Base-by-base conservation (phyloP, 2,113 vertebrate genomes). In the Caloenas nicobarica region DNA sequence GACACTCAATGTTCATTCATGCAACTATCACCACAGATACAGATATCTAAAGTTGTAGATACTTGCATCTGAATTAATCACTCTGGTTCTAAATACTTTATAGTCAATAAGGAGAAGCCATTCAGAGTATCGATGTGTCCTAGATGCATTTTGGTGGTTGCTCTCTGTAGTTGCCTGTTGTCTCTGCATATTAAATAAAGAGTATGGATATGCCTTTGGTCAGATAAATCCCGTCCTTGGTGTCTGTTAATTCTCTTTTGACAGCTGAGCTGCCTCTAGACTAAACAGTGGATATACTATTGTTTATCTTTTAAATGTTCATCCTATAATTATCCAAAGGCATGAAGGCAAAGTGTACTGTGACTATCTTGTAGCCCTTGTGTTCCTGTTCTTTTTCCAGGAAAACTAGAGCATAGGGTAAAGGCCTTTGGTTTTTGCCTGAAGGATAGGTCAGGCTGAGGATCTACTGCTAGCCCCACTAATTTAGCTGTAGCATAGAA, bases 41-140 rank as follows among this genome's bases (percentile, higher is more conserved):
- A 2, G 4, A 2, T 40, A 24, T 0, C 0, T 46, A 16, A 36
- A 21, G 16, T 7, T 65, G 33, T 31, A 44, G 23, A 9, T 36
- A 23, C 16, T 50, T 50, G 10, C 11, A 26, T 31, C 25, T 66
- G 17, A 86, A 21, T 11, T 28, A 46, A 25, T 40, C 9, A 2
- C n/a, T n/a, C 29, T 7, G 5, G 8, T 12, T 48, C 15, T 53
- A 46, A 23, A 17, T 51, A 42, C 17, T 51, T 68, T 56, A 26
- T 40, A 38, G 4, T 23, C 2, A 23, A 22, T 42, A 11, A 46
- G 26, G 11, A 73, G 34, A 78, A 11, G 8, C 9, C 24, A 12
- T 60, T 64, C 50, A 56, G 64, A 46, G 16, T 25, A 13, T 31
- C 42, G 33, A 56, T 40, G 10, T 25, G 40, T 48, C 42, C 28